Evolutionary conservation across 2,113 vertebrate genomes (phyloP).

Genomic region (Phoxinus phoxinus): DNA sequence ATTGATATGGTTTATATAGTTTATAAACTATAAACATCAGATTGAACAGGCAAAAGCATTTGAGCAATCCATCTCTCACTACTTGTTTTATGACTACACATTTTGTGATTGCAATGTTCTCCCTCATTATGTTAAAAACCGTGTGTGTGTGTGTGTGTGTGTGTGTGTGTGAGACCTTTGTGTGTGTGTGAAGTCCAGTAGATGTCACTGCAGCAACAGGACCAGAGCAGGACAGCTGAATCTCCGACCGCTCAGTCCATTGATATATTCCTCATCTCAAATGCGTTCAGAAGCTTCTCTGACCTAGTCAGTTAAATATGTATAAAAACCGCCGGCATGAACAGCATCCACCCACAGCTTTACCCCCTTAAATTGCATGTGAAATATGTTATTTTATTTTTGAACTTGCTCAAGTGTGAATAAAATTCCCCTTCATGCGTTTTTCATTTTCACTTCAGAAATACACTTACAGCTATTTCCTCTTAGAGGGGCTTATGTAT

Average conservation of each 20-base stretch:
- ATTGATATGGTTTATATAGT: no score
- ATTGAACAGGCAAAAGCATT: neutral
- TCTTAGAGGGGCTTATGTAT: conserved; percentile 12
- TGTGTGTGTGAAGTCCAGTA: conserved; percentile 70
- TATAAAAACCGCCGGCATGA: neutral
- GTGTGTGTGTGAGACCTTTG: neutral
- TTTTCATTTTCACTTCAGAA: conserved; percentile 39
- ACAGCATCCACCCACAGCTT: neutral
- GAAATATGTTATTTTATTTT: conserved; percentile 26
- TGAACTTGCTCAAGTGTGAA: conserved; percentile 33
- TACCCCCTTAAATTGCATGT: conserved; percentile 14
- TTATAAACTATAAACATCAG: no score
- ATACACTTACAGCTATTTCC: conserved; percentile 34
- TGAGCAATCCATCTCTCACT: neutral
- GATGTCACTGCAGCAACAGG: conserved; percentile 78
- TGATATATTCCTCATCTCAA: neutral
- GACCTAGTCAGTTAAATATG: conserved; percentile 9
- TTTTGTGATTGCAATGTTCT: neutral
- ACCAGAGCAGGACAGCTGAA: conserved; percentile 62
- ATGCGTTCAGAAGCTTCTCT: neutral
- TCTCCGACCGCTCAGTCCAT: conserved; percentile 55
- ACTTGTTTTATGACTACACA: neutral
- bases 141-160: neutral
- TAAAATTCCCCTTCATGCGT: conserved; percentile 10
- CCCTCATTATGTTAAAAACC: neutral